Conservation (phyloP, 2,797 vertebrate species). For the Myotis daubentonii region DNA sequence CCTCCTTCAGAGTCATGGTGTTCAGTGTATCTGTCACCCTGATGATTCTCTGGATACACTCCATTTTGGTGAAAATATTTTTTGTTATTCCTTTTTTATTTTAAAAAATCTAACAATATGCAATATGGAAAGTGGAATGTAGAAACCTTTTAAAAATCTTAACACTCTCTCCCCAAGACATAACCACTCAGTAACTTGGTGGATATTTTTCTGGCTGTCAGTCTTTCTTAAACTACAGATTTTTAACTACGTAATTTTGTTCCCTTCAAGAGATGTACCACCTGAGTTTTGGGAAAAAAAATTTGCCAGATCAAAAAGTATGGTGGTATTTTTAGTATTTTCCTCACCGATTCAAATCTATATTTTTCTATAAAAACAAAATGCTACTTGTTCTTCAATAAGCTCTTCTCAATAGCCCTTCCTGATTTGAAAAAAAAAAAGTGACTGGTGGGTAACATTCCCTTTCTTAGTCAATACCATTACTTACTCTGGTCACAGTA, state of each 20-base stretch:
- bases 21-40: background rate
- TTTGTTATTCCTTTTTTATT: background rate
- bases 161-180: background rate
- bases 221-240: slow-evolving; percentile 3
- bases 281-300: background rate
- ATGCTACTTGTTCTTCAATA: background rate
- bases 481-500: background rate
- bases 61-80: background rate
- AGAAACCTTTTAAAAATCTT: background rate
- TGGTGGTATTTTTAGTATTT: slow-evolving; percentile 37
- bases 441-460: background rate
- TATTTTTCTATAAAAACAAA: slow-evolving; percentile 18
- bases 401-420: background rate
- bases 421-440: background rate
- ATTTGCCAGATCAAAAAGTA: background rate
- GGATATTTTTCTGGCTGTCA: background rate
- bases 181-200: background rate
- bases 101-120: background rate
- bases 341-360: background rate
- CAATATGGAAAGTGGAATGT: background rate
- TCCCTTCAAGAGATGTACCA: background rate
- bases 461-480: background rate
- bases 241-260: slow-evolving; percentile 26
- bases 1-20: background rate
- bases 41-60: background rate